Conservation (phyloP, 2,797 vertebrate species). For the Parauchenoglanis punctatus region DNA sequence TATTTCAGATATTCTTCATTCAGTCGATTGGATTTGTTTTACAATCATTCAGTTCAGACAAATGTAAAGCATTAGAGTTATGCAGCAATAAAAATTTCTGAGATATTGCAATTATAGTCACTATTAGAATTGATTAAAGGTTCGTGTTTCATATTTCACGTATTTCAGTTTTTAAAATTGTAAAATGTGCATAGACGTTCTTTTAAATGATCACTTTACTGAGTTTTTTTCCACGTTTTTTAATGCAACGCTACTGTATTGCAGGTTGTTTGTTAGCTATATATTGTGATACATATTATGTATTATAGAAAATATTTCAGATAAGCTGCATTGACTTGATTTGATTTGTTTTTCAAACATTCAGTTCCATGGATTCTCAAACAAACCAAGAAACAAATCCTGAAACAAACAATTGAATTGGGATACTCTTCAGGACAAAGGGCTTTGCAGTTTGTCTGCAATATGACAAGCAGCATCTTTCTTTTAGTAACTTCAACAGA, state of each 20-base stretch:
- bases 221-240: background rate
- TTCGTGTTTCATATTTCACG: background rate
- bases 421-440: background rate
- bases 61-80: background rate
- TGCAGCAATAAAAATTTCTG: background rate
- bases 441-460: background rate
- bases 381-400: no score
- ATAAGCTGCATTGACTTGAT: background rate
- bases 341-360: constrained; percentile 7
- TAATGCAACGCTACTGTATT: background rate
- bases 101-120: background rate
- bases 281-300: background rate
- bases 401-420: background rate
- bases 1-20: constrained; percentile 25
- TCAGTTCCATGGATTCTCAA: background rate
- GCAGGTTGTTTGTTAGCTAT: background rate
- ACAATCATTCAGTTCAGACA: background rate
- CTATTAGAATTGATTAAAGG: background rate
- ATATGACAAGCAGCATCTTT: background rate
- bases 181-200: background rate
- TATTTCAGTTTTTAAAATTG: background rate
- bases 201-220: no score
- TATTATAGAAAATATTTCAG: constrained; percentile 23
- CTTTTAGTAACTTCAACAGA: background rate
- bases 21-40: constrained; percentile 5